Conservation (phyloP, 2,888 invertebrate genomes). For the Pycnomerus fuliginosus region DNA sequence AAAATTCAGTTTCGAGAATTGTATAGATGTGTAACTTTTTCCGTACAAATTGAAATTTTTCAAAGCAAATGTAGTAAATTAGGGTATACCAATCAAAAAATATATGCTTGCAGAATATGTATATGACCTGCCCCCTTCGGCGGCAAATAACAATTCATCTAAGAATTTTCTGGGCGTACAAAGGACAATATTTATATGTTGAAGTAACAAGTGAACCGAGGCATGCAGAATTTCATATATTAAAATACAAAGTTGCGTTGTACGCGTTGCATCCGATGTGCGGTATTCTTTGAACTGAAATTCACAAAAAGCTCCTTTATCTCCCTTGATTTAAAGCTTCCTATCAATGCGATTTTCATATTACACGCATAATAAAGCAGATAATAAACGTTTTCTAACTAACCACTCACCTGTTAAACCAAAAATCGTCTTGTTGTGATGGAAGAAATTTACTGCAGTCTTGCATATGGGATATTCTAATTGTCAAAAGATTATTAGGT, state of each 20-base stretch:
- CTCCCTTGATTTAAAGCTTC: slow-evolving; percentile 32
- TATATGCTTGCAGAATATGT: too few relatives aligned
- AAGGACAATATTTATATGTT: slow-evolving; percentile 48
- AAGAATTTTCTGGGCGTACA: slow-evolving; percentile 34
- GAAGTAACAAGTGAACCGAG: slow-evolving; percentile 48
- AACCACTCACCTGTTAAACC: too few relatives aligned
- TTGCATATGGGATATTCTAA: too few relatives aligned
- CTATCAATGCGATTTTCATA: slow-evolving; percentile 41
- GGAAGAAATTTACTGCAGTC: too few relatives aligned
- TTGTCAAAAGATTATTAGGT: slow-evolving; percentile 19
- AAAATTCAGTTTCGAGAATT: too few relatives aligned
- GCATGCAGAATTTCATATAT: slow-evolving; percentile 49
- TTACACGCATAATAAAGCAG: slow-evolving; percentile 47
- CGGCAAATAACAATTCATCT: slow-evolving; percentile 29
- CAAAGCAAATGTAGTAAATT: too few relatives aligned
- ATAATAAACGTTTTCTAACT: slow-evolving; percentile 42
- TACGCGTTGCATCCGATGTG: slow-evolving; percentile 41
- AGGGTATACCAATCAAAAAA: too few relatives aligned
- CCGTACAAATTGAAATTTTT: too few relatives aligned
- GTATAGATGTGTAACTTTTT: too few relatives aligned
- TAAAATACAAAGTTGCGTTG: slow-evolving; percentile 51
- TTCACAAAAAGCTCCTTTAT: slow-evolving; percentile 42
- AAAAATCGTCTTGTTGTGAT: too few relatives aligned
- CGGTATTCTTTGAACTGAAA: slow-evolving; percentile 46
- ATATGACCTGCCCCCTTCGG: too few relatives aligned